phyloP scores from a whole-genome alignment of 2,113 vertebrate species.

The Panthera uncia region DNA sequence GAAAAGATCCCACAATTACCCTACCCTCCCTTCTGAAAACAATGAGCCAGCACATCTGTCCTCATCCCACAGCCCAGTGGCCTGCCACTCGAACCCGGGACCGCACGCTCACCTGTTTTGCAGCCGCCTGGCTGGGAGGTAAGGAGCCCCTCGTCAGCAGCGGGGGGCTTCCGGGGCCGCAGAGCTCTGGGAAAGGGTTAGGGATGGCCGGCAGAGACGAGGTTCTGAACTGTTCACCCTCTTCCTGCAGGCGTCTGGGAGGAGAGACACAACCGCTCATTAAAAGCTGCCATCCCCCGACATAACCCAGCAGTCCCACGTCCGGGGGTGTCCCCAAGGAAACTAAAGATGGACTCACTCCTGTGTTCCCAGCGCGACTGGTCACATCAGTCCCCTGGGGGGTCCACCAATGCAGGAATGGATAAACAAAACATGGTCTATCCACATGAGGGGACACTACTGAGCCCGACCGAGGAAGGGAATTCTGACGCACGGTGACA shows the following conservation, averaged over 20 bases:
- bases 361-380: rapidly evolving
- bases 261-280: slow-evolving; percentile 47
- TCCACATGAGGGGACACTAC: rapidly evolving
- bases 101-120: slow-evolving; percentile 89
- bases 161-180: slow-evolving; percentile 91
- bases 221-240: slow-evolving; percentile 93
- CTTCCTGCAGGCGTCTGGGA: slow-evolving; percentile 93
- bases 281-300: background rate
- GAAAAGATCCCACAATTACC: rapidly evolving
- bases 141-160: slow-evolving; percentile 91
- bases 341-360: background rate
- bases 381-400: background rate
- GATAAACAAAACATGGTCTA: rapidly evolving
- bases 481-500: background rate
- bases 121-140: slow-evolving; percentile 90
- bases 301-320: rapidly evolving
- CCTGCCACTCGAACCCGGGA: rapidly evolving
- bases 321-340: background rate
- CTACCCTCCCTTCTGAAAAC: background rate
- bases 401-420: rapidly evolving
- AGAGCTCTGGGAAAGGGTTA: slow-evolving; percentile 97
- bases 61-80: rapidly evolving
- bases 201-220: slow-evolving; percentile 98
- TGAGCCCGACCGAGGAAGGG: background rate
- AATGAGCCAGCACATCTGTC: rapidly evolving